A percentile compares a stretch with the other conserved stretches of the same genome.
Conservation (phyloP, 2,113 vertebrate genomes). For the Oreocharis arfaki region DNA sequence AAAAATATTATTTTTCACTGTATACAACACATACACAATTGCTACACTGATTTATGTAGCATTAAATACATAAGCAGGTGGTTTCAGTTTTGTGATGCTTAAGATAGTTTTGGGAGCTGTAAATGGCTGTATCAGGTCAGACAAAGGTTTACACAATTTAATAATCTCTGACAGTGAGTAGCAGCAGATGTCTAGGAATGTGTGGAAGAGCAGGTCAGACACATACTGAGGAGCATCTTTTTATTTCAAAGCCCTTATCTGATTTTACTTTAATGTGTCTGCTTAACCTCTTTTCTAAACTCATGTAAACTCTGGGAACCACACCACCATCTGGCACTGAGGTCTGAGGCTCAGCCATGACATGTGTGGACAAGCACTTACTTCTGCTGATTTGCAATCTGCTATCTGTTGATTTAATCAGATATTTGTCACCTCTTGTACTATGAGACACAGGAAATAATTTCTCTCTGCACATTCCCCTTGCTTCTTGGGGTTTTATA, state of each 20-base stretch:
- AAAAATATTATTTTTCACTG: not conserved
- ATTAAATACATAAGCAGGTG: not conserved
- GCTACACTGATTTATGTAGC: not conserved
- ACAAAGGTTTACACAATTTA: not conserved
- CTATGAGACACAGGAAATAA: not conserved
- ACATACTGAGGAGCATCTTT: not conserved
- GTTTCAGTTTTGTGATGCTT: not conserved
- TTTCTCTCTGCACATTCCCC: not conserved
- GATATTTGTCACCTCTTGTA: not conserved
- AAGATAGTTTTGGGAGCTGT: not conserved
- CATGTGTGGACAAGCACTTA: not conserved
- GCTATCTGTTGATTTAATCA: not conserved
- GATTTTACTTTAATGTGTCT: not conserved
- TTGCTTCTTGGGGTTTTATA: not conserved
- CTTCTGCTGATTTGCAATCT: not conserved
- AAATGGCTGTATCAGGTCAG: not conserved
- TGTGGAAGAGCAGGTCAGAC: not conserved
- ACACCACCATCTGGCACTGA: not conserved
- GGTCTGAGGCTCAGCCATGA: not conserved
- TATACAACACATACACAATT: not conserved
- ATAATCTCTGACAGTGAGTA: not conserved
- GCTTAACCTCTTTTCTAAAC: not conserved
- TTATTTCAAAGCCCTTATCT: not conserved
- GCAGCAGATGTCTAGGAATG: not conserved
- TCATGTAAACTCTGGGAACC: not conserved